phyloP scores from a whole-genome alignment of 2,888 invertebrate genomes.

The Merodon equestris region DNA sequence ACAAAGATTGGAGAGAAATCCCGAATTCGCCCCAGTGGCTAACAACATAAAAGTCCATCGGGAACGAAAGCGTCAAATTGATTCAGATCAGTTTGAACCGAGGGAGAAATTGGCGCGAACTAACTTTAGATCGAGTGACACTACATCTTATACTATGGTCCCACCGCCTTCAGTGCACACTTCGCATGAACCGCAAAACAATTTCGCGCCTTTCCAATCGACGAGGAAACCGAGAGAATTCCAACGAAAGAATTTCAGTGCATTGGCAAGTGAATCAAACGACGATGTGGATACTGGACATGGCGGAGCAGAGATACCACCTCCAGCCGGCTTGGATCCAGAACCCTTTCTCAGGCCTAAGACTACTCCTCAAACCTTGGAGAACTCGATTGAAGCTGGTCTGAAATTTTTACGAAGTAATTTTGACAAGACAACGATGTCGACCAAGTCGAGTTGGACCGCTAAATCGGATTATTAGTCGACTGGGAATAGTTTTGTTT shows the following conservation, averaged over 20 bases:
- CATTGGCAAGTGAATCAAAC: conserved; percentile 1
- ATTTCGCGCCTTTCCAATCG: conserved; percentile 49
- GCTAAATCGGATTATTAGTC: conserved; percentile 77
- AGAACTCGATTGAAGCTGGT: conserved; percentile 81
- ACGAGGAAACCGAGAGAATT: conserved; percentile 46
- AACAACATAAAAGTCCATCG: conserved; percentile 52
- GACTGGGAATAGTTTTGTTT: conserved; percentile 22
- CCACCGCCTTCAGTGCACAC: conserved; percentile 48
- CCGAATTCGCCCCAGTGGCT: conserved; percentile 87
- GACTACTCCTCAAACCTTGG: conserved; percentile 74
- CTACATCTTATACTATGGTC: conserved; percentile 26
- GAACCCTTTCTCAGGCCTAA: conserved; percentile 70
- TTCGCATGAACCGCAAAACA: not conserved
- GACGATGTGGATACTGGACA: conserved; percentile 50
- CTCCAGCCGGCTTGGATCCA: conserved; percentile 83
- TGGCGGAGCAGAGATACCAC: conserved; percentile 82
- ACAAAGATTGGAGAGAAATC: conserved; percentile 84
- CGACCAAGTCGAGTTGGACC: conserved; percentile 76
- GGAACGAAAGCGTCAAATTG: conserved; percentile 18
- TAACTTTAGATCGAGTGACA: conserved; percentile 35
- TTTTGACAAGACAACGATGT: conserved; percentile 78
- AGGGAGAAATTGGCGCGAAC: conserved; percentile 33
- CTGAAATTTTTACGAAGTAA: conserved; percentile 80
- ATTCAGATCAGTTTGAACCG: not conserved
- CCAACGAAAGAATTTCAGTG: conserved; percentile 25